A percentile compares a stretch with the other conserved stretches of the same genome.
Evolutionary conservation across 2,797 vertebrate genomes (phyloP).

Genomic region (Rhynchotus rufescens): DNA sequence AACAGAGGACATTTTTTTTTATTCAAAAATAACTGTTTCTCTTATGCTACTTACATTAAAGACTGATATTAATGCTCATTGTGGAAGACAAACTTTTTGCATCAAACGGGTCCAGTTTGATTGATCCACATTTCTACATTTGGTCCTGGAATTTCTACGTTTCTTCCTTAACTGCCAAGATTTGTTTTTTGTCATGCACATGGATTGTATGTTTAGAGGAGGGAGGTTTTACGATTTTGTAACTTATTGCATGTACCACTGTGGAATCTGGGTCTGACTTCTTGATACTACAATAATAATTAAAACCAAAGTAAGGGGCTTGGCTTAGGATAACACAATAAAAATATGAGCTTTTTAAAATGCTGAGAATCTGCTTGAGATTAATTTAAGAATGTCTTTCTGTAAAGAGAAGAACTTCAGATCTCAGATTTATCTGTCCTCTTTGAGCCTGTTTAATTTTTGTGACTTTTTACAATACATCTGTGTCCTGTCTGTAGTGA

Average conservation of each 20-base stretch:
- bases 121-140: neutral
- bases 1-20: neutral
- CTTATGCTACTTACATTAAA: neutral
- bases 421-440: neutral
- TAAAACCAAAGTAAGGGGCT: conserved; percentile 4
- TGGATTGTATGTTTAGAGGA: neutral
- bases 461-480: neutral
- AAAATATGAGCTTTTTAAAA: neutral
- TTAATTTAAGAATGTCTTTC: neutral
- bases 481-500: neutral
- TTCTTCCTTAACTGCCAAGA: neutral
- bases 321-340: neutral
- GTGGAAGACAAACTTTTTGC: neutral
- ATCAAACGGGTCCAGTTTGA: neutral
- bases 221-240: neutral
- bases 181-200: neutral
- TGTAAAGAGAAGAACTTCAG: neutral
- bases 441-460: neutral
- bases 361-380: neutral
- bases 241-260: neutral
- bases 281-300: neutral
- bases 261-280: conserved; percentile 20
- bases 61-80: neutral
- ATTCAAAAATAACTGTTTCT: neutral
- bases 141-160: neutral